phyloP scores from a whole-genome alignment of 2,797 vertebrate species.

The Falco berigora region DNA sequence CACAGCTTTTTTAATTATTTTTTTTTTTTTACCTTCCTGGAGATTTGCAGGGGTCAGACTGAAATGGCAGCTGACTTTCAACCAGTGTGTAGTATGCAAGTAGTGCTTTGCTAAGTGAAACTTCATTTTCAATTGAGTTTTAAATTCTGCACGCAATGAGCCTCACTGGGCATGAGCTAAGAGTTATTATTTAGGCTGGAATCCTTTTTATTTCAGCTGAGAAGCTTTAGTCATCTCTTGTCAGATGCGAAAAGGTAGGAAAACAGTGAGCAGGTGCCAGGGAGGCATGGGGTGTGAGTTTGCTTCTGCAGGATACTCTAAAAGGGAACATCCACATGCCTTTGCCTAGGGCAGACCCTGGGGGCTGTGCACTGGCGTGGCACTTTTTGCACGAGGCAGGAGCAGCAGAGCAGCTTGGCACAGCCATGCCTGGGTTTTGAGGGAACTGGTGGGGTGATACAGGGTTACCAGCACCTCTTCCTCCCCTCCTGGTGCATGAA shows the following conservation, averaged over 20 bases:
- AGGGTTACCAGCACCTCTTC: accelerated
- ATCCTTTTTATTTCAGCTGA: not conserved
- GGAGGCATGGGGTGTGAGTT: not conserved
- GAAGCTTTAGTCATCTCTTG: not conserved
- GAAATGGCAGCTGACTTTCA: not conserved
- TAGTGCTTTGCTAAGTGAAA: not conserved
- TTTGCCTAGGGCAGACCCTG: not conserved
- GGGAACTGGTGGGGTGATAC: not conserved
- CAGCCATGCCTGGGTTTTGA: not conserved
- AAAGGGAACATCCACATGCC: not conserved
- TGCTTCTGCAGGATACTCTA: not conserved
- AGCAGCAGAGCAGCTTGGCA: not conserved
- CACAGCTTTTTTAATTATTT: not conserved
- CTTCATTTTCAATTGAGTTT: not conserved
- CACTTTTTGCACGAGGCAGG: not conserved
- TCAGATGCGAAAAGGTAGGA: not conserved
- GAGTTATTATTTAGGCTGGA: not conserved
- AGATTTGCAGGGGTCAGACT: not conserved
- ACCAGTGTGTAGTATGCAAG: not conserved
- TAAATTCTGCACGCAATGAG: not conserved
- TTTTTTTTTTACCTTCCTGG: not conserved
- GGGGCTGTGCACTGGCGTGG: accelerated
- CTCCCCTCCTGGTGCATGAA: not conserved
- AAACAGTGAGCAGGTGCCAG: not conserved
- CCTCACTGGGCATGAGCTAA: not conserved